Evolutionary conservation across 2,888 invertebrate genomes (phyloP).

Genomic region (Drosophila paucipuncta): DNA sequence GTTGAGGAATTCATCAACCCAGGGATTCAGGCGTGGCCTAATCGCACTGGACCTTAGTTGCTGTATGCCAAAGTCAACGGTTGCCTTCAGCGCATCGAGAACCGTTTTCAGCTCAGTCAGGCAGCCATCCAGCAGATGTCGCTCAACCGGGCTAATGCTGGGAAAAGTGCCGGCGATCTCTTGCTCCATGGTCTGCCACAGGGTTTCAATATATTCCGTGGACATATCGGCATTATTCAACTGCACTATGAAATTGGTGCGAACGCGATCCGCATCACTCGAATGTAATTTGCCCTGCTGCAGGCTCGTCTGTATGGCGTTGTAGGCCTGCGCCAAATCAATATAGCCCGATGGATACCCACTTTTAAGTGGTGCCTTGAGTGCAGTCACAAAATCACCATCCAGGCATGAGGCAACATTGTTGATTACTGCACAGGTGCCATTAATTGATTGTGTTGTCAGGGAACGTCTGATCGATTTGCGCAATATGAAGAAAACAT

Average conservation of each 20-base stretch:
- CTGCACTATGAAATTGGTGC: slow-evolving; percentile 91
- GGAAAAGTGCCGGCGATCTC: slow-evolving; percentile 89
- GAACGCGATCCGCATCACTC: slow-evolving; percentile 91
- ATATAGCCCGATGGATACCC: slow-evolving; percentile 93
- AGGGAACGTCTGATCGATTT: slow-evolving; percentile 98
- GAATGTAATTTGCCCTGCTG: slow-evolving; percentile 93
- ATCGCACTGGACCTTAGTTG: slow-evolving; percentile 92
- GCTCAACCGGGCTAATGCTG: slow-evolving; percentile 88
- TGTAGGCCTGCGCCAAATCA: slow-evolving; percentile 93
- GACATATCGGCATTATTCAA: slow-evolving; percentile 96
- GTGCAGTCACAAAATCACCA: slow-evolving; percentile 91
- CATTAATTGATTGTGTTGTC: slow-evolving; percentile 96
- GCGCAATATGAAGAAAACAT: slow-evolving; percentile 98
- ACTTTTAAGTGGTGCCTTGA: slow-evolving; percentile 89
- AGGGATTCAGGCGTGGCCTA: slow-evolving; percentile 93
- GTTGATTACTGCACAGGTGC: slow-evolving; percentile 98
- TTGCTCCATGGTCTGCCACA: slow-evolving; percentile 91
- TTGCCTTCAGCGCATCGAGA: slow-evolving; percentile 86
- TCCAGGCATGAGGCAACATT: slow-evolving; percentile 95
- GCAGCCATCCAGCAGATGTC: slow-evolving; percentile 91
- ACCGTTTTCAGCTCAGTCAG: slow-evolving; percentile 86
- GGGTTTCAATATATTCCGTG: slow-evolving; percentile 94
- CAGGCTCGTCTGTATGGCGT: slow-evolving; percentile 91
- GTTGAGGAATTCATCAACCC: slow-evolving; percentile 92
- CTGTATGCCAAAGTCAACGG: slow-evolving; percentile 92